A percentile compares a stretch with the other conserved stretches of the same genome.
Evolutionary conservation across 2,113 vertebrate genomes (phyloP).

Genomic region (Clarias gariepinus): DNA sequence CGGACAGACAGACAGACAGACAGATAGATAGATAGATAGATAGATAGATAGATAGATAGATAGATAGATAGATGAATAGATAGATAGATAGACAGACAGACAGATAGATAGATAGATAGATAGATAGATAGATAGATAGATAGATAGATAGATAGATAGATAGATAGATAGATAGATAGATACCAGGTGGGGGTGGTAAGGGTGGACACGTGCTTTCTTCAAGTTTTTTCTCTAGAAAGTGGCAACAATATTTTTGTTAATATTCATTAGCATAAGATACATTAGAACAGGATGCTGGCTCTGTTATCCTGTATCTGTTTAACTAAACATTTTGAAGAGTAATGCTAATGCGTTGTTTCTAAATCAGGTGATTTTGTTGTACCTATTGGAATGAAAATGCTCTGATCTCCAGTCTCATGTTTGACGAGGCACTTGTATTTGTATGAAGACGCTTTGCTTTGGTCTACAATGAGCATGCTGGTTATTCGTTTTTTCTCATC

Average conservation of each 20-base stretch:
- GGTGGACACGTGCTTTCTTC: background rate
- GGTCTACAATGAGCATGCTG: constrained; percentile 41
- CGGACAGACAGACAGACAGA: too few species aligned
- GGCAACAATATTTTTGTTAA: background rate
- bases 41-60: too few species aligned
- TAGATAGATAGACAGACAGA: too few species aligned
- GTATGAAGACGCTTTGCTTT: background rate
- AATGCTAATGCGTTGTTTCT: background rate
- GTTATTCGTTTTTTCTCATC: background rate
- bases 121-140: too few species aligned
- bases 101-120: too few species aligned
- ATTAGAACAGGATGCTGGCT: background rate
- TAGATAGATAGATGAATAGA: too few species aligned
- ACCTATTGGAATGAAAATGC: background rate
- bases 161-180: too few species aligned
- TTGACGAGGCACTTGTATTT: background rate
- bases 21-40: too few species aligned
- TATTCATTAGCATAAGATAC: background rate
- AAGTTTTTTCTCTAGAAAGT: background rate
- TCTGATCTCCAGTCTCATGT: background rate
- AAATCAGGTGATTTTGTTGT: background rate
- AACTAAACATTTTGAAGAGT: background rate
- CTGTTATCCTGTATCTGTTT: background rate
- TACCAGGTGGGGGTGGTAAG: background rate
- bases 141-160: too few species aligned